Base-by-base conservation (phyloP, 2,797 vertebrate genomes). In the Bufotes viridis region DNA sequence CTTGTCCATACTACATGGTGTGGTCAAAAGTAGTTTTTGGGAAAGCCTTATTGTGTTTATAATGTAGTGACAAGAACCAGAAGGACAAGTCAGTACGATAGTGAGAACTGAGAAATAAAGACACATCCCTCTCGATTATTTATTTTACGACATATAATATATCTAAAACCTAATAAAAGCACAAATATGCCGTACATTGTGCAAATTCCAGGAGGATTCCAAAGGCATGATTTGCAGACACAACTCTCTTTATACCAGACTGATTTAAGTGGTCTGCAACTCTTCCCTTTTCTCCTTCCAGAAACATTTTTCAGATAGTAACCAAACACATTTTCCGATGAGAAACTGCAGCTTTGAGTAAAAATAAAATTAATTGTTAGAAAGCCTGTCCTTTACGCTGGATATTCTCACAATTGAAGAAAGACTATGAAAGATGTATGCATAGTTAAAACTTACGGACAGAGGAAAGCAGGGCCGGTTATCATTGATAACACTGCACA, bases 351-450 rank as follows among this genome's bases (percentile, higher is more conserved):
- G 63, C 84, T 78, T 79, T 78, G 79, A 78, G 88, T 86, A 89
- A 89, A 89, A 89, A 89, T 89, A 89, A 89, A 89, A 84, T 89
- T 70, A 84, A 89, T 89, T 87, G 88, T 84, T 89, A 89, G 87
- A 83, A 87, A 57, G 63, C 34, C 55, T 53, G 93, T 95, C 91
- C 92, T 90, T 90, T 89, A 92, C 90, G 60, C 94, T 90, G 92
- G 90, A 72, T 94, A 51, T 97, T 98, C 97, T 97, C 97, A 99
- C 96, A 95, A 98, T 98, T 98, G 95, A 94, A 94, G 95, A 93
- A 91, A 93, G 90, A 90, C 90, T 91, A 87, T 91, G 91, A 93
- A 93, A 97, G 97, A 97, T 98, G 97, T 95, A 93, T 90, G 94
- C 90, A 98, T 97, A 98, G 98, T 98, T 97, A 97, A 24, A 96